phyloP scores from a whole-genome alignment of 1,140 invertebrate genomes.

The Zaprionus capensis region DNA sequence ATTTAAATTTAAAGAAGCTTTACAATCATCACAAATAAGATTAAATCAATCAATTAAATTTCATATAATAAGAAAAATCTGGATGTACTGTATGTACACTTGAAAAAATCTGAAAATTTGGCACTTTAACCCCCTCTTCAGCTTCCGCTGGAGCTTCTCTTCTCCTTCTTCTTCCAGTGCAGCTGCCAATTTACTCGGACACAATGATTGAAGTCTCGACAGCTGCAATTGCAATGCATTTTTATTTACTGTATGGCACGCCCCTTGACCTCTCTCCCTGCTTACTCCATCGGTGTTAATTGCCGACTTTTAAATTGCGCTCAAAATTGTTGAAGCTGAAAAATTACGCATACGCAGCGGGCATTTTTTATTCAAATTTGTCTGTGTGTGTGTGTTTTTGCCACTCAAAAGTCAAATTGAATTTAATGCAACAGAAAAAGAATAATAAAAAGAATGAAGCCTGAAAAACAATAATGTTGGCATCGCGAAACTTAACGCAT shows the following conservation, averaged over 20 bases:
- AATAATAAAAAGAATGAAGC: background rate
- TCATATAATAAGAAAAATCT: too few species aligned
- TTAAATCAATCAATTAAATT: too few species aligned
- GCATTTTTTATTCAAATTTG: slow-evolving; percentile 24
- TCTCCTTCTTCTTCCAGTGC: background rate
- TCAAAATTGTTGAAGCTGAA: slow-evolving; percentile 54
- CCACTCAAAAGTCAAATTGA: slow-evolving; percentile 70
- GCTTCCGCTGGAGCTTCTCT: background rate
- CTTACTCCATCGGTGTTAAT: slow-evolving; percentile 67
- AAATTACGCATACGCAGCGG: slow-evolving; percentile 31
- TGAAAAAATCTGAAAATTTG: background rate
- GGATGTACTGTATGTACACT: background rate
- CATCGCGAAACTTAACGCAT: slow-evolving; percentile 35
- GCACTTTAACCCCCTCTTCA: background rate
- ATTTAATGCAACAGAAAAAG: slow-evolving; percentile 41
- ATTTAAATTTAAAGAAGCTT: too few species aligned
- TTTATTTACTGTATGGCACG: slow-evolving; percentile 55
- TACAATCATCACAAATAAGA: too few species aligned
- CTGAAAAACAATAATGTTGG: slow-evolving; percentile 30
- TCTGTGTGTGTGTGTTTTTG: slow-evolving; percentile 14
- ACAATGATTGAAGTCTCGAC: slow-evolving; percentile 71
- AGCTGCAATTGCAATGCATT: slow-evolving; percentile 60
- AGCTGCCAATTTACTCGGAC: slow-evolving; percentile 45
- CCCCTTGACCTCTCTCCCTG: background rate
- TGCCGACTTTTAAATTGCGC: slow-evolving; percentile 65